Evolutionary conservation across 2,888 invertebrate genomes (phyloP).

Genomic region (Synanthedon vespiformis): DNA sequence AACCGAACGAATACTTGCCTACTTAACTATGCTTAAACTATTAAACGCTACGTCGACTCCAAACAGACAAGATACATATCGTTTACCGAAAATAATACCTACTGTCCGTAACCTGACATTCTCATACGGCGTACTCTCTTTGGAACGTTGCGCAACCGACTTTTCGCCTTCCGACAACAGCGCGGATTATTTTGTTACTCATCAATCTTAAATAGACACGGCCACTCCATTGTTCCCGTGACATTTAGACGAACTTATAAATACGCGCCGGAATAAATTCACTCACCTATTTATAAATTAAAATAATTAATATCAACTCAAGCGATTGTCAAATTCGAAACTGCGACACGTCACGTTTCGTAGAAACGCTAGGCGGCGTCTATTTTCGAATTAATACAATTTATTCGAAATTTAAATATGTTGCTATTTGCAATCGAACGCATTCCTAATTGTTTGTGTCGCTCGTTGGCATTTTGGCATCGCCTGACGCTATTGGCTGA

Average conservation of each 20-base stretch:
- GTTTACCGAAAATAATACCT: conserved; percentile 63
- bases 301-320: conserved; percentile 14
- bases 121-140: conserved; percentile 29
- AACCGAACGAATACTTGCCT: conserved; percentile 24
- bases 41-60: conserved; percentile 50
- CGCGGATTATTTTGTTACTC: conserved; percentile 56
- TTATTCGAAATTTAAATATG: conserved; percentile 12
- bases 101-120: conserved; percentile 53
- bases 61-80: conserved; percentile 58
- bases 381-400: conserved; percentile 18
- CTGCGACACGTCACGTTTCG: conserved; percentile 7
- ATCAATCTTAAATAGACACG: conserved; percentile 64
- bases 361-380: conserved; percentile 10
- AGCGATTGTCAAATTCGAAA: conserved; percentile 1
- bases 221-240: conserved; percentile 62
- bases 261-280: conserved; percentile 51
- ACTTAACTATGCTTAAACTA: conserved; percentile 40
- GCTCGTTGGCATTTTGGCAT: conserved; percentile 53
- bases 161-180: conserved; percentile 48
- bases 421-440: conserved; percentile 50
- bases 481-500: conserved; percentile 50
- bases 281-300: conserved; percentile 38
- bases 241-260: conserved; percentile 64
- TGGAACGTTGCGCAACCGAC: conserved; percentile 41
- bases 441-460: conserved; percentile 61